Evolutionary conservation across 1,140 invertebrate genomes (phyloP).

Genomic region (Caenorhabditis brenneri): DNA sequence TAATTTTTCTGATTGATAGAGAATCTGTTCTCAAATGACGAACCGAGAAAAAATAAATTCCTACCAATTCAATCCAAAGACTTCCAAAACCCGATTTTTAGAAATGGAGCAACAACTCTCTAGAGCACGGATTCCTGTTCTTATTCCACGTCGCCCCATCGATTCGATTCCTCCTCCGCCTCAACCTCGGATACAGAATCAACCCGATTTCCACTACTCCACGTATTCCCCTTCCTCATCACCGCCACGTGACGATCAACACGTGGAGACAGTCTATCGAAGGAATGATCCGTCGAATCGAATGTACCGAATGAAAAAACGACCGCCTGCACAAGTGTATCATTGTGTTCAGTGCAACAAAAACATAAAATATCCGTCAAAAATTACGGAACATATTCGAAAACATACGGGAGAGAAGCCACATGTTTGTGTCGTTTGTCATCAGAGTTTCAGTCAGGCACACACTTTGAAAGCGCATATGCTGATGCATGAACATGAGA

Average conservation of each 20-base stretch:
- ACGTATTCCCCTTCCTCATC: neutral
- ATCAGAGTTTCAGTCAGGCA: constrained; percentile 83
- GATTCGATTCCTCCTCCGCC: too few species aligned
- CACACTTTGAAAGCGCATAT: constrained; percentile 49
- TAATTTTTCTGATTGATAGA: too few species aligned
- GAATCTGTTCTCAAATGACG: too few species aligned
- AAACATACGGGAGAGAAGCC: constrained; percentile 94
- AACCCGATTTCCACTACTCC: neutral
- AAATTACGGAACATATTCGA: constrained; percentile 66
- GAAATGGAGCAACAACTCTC: neutral
- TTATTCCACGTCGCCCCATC: too few species aligned
- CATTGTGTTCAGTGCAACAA: constrained; percentile 56
- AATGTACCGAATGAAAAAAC: constrained; percentile 13
- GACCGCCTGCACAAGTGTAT: constrained; percentile 66
- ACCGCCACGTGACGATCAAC: neutral
- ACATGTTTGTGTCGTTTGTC: constrained; percentile 94
- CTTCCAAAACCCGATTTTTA: too few species aligned
- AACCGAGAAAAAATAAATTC: too few species aligned
- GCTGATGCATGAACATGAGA: constrained; percentile 44
- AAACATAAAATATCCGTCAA: constrained; percentile 75
- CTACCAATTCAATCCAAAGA: too few species aligned
- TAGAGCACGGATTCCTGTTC: neutral
- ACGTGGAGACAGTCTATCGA: neutral
- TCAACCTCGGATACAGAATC: too few species aligned
- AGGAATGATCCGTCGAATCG: neutral